Base-by-base conservation (phyloP, 2,888 invertebrate species). In the Hyles lineata region DNA sequence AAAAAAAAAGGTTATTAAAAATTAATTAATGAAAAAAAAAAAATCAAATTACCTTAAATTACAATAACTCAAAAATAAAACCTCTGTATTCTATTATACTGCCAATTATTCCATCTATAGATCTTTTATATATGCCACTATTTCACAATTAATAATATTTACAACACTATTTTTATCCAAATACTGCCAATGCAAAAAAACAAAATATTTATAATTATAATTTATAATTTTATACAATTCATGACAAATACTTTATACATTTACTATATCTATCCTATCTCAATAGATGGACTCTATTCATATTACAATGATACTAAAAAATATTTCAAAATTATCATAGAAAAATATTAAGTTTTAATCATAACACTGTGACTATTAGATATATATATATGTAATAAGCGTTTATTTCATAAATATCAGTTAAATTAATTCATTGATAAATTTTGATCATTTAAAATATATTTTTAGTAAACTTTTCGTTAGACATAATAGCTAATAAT, bases 331-430 rank as follows among this genome's bases (percentile, higher is more conserved):
- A 60, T 60, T 60, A 29, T 25, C 9, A 25, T 60, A 60, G 5
- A 60, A 60, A 60, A 60, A 11, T 59, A 59, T 59, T 60, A 25
- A 60, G 60, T 23, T 60, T 60, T 25, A 25, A 29, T 25, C 25
- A 60, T 25, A 15, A 25, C 25, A 60, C 23, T 25, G 60, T 60
- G 60, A 23, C 25, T 17, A 60, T 60, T 60, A 25, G 25, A 25
- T 25, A 60, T 11, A 25, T 25, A 60, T 11, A 29, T 9, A 60
- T 43, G 43, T 43, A 15, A 43, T 60, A 5, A 55, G 11, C 15
- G 23, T 59, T 59, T 9, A 2, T 23, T 59, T 59, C 11, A n/a
- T 55, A n/a, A 17, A 19, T 55, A 55, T 55, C 6, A 55, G 17
- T 55, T 55, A 55, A n/a, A 55, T 43, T 43, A 1, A 43, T 43